These are phyloP conservation scores for Phrynocephalus guinanensis DNA, from an alignment of 2,797 vertebrate species.

Conservation along the genomic window DNA sequence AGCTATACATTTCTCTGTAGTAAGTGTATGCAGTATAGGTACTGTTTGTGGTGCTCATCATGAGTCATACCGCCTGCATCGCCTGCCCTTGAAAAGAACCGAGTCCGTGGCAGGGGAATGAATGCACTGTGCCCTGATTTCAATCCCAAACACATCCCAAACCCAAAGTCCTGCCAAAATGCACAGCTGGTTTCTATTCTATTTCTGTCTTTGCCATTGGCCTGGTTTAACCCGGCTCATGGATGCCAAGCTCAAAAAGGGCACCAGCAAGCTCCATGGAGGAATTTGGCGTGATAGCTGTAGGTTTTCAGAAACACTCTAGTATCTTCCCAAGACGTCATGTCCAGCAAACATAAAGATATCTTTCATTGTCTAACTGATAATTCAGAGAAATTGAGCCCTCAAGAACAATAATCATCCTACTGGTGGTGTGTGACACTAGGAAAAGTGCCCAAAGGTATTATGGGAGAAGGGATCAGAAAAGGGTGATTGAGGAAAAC, in stretches of 20 bases:
- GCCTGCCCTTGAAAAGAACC: background rate
- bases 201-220: background rate
- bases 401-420: background rate
- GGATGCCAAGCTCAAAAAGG: background rate
- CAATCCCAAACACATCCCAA: background rate
- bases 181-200: background rate
- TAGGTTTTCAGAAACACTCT: background rate
- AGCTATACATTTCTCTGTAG: background rate
- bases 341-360: accelerated
- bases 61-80: background rate
- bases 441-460: background rate
- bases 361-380: background rate
- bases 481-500: background rate
- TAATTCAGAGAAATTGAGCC: background rate
- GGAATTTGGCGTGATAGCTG: background rate
- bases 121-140: background rate
- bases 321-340: background rate
- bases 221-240: background rate
- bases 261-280: background rate
- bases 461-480: background rate
- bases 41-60: background rate
- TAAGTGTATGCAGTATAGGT: background rate
- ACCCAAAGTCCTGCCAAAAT: background rate
- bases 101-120: constrained; percentile 7
- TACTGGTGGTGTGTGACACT: accelerated